Evolutionary conservation across 2,888 invertebrate species (phyloP).

Genomic region (Aleiodes alternator): DNA sequence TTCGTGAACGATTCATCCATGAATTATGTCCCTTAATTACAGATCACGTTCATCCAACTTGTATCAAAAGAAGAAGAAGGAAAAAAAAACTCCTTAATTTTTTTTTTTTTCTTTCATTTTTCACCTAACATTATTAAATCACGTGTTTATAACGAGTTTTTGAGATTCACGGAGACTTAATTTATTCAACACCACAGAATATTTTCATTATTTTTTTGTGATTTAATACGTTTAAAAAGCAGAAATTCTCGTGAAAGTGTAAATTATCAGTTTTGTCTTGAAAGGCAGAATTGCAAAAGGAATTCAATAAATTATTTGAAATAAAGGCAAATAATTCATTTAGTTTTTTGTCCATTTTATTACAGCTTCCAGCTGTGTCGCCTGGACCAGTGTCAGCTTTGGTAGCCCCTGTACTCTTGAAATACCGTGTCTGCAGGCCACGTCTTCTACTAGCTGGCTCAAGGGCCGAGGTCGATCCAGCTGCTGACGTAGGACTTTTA

Average conservation of each 20-base stretch:
- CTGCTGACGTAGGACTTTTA: constrained; percentile 78
- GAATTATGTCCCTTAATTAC: constrained; percentile 40
- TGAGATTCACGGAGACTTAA: too few relatives aligned
- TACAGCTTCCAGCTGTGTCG: constrained; percentile 68
- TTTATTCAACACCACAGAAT: too few relatives aligned
- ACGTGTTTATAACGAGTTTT: too few relatives aligned
- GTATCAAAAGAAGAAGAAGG: constrained; percentile 17
- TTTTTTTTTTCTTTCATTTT: not conserved
- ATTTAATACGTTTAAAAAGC: not conserved
- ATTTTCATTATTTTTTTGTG: not conserved
- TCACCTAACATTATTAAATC: not conserved
- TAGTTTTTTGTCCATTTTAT: not conserved
- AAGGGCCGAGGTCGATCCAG: constrained; percentile 80
- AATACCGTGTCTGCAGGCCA: constrained; percentile 73
- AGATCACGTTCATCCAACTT: constrained; percentile 29
- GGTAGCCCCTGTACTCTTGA: constrained; percentile 71
- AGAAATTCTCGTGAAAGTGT: not conserved
- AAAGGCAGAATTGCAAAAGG: too few relatives aligned
- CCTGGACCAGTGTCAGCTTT: constrained; percentile 70
- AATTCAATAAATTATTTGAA: not conserved
- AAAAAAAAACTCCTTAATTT: not conserved
- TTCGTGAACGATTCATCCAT: constrained; percentile 20
- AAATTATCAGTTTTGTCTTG: not conserved
- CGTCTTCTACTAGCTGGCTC: constrained; percentile 80
- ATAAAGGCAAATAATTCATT: not conserved